Conservation (phyloP, 2,797 vertebrate species). For the Hippopotamyrus pictus region DNA sequence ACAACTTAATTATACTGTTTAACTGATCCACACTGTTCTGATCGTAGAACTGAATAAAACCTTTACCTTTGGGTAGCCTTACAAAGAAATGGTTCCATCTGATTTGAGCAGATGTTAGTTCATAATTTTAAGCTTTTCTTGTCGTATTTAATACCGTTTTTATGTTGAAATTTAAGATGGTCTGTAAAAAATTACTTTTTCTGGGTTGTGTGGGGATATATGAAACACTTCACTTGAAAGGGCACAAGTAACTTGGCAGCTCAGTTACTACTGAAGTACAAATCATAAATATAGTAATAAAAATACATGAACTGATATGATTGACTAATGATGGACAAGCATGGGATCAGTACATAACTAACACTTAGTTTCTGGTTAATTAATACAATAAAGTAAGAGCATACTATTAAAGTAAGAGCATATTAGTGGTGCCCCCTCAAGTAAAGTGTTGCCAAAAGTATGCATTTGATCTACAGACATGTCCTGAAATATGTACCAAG, state of each 20-base stretch:
- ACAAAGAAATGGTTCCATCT: not conserved
- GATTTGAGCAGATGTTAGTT: not conserved
- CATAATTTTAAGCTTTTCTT: not conserved
- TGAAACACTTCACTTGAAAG: not conserved
- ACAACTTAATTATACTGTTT: not conserved
- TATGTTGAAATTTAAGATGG: not conserved
- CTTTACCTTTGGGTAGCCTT: constrained; percentile 7
- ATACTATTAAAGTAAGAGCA: not conserved
- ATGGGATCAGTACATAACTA: not conserved
- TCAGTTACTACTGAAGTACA: not conserved
- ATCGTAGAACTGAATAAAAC: not conserved
- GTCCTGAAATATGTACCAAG: not conserved
- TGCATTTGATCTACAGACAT: not conserved
- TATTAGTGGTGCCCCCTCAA: not conserved
- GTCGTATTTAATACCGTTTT: not conserved
- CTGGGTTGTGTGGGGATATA: not conserved
- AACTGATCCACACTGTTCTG: not conserved
- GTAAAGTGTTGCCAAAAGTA: not conserved
- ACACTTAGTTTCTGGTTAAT: not conserved
- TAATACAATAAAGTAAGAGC: not conserved
- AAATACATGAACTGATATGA: not conserved
- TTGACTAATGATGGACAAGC: not conserved
- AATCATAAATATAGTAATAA: not conserved
- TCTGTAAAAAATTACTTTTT: not conserved
- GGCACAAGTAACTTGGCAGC: not conserved